Conservation (phyloP, 1,140 invertebrate species). For the Drosophila kohkoa region DNA sequence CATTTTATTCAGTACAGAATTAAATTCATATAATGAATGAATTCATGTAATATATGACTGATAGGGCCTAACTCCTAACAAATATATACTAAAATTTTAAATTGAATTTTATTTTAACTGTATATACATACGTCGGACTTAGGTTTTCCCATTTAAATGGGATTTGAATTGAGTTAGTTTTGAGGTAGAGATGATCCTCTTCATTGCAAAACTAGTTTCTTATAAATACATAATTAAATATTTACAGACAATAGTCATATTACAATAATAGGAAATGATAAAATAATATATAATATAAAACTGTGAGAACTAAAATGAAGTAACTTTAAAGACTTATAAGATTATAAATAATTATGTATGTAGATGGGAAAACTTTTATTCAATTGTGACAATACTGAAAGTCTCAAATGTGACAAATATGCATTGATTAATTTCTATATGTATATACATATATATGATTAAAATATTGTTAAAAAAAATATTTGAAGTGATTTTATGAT, state of each 20-base stretch:
- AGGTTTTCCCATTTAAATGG: too few relatives aligned
- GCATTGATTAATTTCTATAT: conserved; percentile 3
- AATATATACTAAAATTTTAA: too few relatives aligned
- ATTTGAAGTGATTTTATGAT: background rate
- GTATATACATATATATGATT: background rate
- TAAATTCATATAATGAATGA: background rate
- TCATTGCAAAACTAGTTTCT: too few relatives aligned
- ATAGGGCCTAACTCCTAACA: background rate
- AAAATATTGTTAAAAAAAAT: background rate
- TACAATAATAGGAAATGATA: background rate
- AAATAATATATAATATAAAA: background rate
- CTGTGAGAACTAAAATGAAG: background rate
- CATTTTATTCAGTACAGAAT: background rate
- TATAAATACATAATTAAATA: too few relatives aligned
- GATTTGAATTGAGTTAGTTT: too few relatives aligned
- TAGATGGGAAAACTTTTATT: background rate
- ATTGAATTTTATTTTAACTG: too few relatives aligned
- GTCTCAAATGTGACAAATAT: conserved; percentile 44
- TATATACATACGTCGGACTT: too few relatives aligned
- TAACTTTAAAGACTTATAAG: background rate
- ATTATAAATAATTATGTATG: background rate
- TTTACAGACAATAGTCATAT: background rate
- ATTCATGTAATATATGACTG: background rate
- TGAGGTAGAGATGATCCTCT: too few relatives aligned
- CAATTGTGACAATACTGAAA: conserved; percentile 53